phyloP scores from a whole-genome alignment of 2,888 invertebrate species.

The Leptura quadrifasciata region DNA sequence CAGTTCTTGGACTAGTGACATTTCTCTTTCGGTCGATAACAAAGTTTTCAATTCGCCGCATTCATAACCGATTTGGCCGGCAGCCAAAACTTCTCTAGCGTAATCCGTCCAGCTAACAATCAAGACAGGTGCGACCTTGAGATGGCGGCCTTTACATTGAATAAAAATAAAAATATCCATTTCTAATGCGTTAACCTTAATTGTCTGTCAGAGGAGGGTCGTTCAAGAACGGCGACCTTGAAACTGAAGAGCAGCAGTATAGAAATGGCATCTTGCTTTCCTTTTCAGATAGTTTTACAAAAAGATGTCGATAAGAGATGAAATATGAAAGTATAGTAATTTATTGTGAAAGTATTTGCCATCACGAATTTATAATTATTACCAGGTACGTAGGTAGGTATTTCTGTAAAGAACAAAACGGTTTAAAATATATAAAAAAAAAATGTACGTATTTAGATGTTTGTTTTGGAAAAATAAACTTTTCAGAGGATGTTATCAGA shows the following conservation, averaged over 20 bases:
- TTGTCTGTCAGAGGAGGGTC: neutral
- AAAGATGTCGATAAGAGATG: no score
- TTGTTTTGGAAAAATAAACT: no score
- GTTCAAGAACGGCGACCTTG: neutral
- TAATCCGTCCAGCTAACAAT: slow-evolving; percentile 40
- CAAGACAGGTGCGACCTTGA: slow-evolving; percentile 55
- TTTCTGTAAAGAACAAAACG: no score
- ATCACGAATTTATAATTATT: no score
- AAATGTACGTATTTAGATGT: no score
- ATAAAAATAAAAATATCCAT: slow-evolving; percentile 54
- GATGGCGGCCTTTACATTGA: slow-evolving; percentile 53
- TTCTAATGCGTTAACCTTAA: slow-evolving; percentile 19
- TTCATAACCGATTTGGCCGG: slow-evolving; percentile 51
- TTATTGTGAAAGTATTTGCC: no score
- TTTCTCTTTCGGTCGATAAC: slow-evolving; percentile 26
- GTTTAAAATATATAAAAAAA: no score
- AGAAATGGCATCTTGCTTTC: neutral
- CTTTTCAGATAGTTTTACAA: neutral
- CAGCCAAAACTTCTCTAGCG: slow-evolving; percentile 46
- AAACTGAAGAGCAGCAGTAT: neutral
- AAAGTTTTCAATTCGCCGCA: slow-evolving; percentile 40
- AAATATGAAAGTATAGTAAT: no score
- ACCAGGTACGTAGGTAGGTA: no score
- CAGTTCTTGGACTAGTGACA: slow-evolving; percentile 14
- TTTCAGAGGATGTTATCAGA: no score